phyloP scores from a whole-genome alignment of 2,797 vertebrate species.

The Smutsia gigantea region DNA sequence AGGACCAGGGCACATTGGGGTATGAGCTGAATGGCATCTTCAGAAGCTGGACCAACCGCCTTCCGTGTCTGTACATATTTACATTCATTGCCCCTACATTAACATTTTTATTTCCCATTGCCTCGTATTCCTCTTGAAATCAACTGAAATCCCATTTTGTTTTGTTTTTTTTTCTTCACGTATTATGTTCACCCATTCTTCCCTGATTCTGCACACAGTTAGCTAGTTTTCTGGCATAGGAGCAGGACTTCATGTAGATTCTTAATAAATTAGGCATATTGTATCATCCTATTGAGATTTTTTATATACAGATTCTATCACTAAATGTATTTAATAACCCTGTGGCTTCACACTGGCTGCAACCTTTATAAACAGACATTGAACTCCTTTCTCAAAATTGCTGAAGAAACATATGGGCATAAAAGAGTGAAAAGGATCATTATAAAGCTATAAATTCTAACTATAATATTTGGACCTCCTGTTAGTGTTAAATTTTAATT shows the following conservation, averaged over 20 bases:
- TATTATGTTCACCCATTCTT: neutral
- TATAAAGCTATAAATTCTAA: conserved; percentile 49
- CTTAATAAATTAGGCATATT: neutral
- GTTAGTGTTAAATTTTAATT: conserved; percentile 61
- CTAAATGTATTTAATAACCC: conserved; percentile 37
- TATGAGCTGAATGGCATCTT: neutral
- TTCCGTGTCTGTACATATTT: neutral
- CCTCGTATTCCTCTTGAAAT: conserved; percentile 8
- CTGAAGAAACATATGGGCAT: neutral
- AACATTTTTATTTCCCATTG: neutral
- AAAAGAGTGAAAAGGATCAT: conserved; percentile 56
- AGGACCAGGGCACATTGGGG: neutral
- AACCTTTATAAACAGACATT: conserved; percentile 36
- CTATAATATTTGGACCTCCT: conserved; percentile 36
- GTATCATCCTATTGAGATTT: neutral
- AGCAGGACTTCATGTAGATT: neutral
- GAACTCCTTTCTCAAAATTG: conserved; percentile 30
- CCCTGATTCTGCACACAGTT: neutral
- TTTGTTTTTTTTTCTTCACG: neutral
- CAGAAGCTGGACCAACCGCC: neutral
- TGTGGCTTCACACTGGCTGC: neutral
- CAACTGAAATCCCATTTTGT: neutral
- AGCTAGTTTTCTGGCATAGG: neutral
- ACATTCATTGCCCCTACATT: neutral
- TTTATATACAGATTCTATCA: conserved; percentile 26